A percentile compares a stretch with the other conserved stretches of the same genome.
Conservation (phyloP, 2,113 vertebrate species). For the Sphyrna mokarran region DNA sequence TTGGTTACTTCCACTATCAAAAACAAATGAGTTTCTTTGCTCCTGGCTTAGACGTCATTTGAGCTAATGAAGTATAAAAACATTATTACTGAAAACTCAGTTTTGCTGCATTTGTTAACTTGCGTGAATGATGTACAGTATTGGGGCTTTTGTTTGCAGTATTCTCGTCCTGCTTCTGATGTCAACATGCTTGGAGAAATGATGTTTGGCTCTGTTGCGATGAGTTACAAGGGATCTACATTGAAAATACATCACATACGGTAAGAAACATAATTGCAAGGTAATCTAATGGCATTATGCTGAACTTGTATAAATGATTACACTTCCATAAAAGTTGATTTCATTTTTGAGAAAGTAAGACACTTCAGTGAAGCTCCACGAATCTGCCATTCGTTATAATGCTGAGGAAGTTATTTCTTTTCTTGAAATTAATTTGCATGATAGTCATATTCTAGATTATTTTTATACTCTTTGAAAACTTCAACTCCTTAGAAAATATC, state of each 20-base stretch:
- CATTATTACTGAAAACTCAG: not conserved
- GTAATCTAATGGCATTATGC: not conserved
- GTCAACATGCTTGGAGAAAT: slow-evolving; percentile 79
- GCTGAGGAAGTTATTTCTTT: not conserved
- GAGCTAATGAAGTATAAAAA: not conserved
- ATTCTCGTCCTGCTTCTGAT: slow-evolving; percentile 73
- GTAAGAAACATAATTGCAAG: slow-evolving; percentile 50
- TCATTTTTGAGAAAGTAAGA: not conserved
- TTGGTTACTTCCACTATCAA: not conserved
- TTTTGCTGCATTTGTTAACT: not conserved
- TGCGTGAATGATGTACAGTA: not conserved
- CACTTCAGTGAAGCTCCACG: not conserved
- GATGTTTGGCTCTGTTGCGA: slow-evolving; percentile 80
- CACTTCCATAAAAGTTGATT: not conserved
- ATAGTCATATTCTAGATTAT: not conserved
- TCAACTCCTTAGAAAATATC: not conserved
- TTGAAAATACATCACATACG: slow-evolving; percentile 79
- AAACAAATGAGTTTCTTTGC: not conserved
- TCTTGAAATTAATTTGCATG: not conserved
- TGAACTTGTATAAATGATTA: not conserved
- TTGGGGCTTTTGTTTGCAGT: slow-evolving; percentile 49
- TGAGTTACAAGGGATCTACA: slow-evolving; percentile 78
- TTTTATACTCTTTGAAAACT: not conserved
- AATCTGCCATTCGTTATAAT: not conserved
- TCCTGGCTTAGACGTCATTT: not conserved